These are phyloP conservation scores for Gavialis gangeticus DNA, from an alignment of 2,113 vertebrate genomes.

Conservation along the genomic window DNA sequence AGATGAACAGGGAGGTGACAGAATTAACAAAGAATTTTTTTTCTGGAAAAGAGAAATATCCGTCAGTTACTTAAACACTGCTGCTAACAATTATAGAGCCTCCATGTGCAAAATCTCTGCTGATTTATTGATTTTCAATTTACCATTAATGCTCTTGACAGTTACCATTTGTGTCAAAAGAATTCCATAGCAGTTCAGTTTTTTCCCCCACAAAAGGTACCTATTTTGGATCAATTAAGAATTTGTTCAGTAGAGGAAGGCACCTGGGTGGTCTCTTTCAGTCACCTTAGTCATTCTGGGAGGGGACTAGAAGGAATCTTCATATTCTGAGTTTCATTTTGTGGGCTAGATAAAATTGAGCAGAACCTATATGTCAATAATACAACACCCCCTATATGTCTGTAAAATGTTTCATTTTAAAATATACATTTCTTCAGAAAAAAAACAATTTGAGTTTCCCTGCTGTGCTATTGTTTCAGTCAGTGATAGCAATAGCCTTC, in stretches of 20 bases:
- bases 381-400: neutral
- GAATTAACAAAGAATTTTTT: neutral
- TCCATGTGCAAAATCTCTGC: neutral
- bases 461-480: neutral
- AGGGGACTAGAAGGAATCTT: neutral
- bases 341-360: neutral
- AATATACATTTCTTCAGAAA: neutral
- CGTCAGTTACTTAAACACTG: neutral
- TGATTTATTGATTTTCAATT: constrained; percentile 26
- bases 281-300: neutral
- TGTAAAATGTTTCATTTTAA: neutral
- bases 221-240: constrained; percentile 7
- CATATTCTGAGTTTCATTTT: neutral
- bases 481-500: neutral
- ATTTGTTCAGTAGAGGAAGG: neutral
- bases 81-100: neutral
- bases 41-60: neutral
- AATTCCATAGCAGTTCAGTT: neutral
- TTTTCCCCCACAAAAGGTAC: neutral
- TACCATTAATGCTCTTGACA: neutral
- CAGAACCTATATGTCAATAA: neutral
- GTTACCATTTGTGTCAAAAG: constrained; percentile 19
- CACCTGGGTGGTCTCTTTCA: neutral
- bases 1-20: neutral
- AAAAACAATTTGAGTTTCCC: neutral